Evolutionary conservation across 2,888 invertebrate species (phyloP), one percentile per base, ranked within the genome.

Genomic region (Antheraea assamensis): DNA sequence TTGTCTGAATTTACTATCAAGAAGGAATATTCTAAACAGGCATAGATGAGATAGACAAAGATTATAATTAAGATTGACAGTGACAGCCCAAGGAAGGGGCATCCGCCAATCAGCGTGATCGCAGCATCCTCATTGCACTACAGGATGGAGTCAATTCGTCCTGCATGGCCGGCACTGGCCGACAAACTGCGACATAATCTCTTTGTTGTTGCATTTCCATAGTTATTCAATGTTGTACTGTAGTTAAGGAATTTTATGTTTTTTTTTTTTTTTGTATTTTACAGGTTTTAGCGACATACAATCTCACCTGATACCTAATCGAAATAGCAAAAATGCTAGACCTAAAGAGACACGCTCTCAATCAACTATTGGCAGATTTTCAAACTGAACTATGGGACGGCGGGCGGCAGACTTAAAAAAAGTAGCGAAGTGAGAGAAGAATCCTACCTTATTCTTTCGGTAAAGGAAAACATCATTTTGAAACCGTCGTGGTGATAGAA

Each of bases 81-180:
- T 73, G 75, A 71, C 55, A 73, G 58, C 72, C 52, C 58, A 73
- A 72, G 76, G 79, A 80, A 82, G 79, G 79, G 82, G 77, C 87
- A 84, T 88, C 89, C 88, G 88, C 89, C 92, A 92, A 92, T 92
- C 84, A 87, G 76, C 82, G 79, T 76, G 82, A 82, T 81, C 78
- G 80, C 80, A 75, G 88, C 92, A 89, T 93, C 93, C 93, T 93
- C 88, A 93, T 93, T 93, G 88, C 82, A 78, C 73, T 75, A 77
- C 90, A 86, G 92, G 92, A 92, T 89, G 90, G 84, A 78, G 79
- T 74, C 86, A 88, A 90, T 90, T 88, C 72, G 58, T 21, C 19
- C 35, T 2, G 47, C 58, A 24, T 66, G 71, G 24, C 35, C 71
- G 70, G 35, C 61, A 74, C 66, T 74, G 71, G 74, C 24, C 24